phyloP scores from a whole-genome alignment of 2,797 vertebrate genomes.

The Heteromormyrus szaboi region DNA sequence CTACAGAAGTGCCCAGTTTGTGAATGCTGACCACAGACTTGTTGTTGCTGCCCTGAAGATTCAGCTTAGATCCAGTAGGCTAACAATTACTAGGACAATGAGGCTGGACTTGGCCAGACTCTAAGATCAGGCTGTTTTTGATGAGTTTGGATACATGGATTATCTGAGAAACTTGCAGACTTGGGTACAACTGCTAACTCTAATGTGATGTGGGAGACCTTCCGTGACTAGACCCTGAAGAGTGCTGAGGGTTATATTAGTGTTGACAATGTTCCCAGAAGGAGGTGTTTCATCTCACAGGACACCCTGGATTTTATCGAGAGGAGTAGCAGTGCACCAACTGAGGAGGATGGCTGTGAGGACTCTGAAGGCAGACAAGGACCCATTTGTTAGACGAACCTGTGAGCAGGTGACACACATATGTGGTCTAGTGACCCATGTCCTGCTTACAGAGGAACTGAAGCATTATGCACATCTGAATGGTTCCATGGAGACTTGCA shows the following conservation, averaged over 20 bases:
- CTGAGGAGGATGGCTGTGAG: neutral
- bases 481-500: neutral
- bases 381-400: neutral
- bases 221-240: neutral
- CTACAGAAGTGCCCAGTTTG: neutral
- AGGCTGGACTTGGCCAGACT: neutral
- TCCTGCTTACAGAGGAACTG: neutral
- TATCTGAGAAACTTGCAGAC: neutral
- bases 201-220: neutral
- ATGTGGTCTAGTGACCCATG: neutral
- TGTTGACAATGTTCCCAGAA: neutral
- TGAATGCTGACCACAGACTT: neutral
- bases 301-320: neutral
- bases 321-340: neutral
- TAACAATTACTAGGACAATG: neutral
- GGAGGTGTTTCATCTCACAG: neutral
- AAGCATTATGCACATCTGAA: neutral
- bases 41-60: neutral
- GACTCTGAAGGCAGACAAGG: neutral
- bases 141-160: neutral
- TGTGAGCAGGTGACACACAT: neutral
- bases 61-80: neutral
- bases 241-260: neutral
- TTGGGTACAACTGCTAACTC: neutral
- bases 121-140: neutral